Evolutionary conservation across 92 coral and sea anemone genomes (phyloP).

Genomic region (Diadumene lineata): DNA sequence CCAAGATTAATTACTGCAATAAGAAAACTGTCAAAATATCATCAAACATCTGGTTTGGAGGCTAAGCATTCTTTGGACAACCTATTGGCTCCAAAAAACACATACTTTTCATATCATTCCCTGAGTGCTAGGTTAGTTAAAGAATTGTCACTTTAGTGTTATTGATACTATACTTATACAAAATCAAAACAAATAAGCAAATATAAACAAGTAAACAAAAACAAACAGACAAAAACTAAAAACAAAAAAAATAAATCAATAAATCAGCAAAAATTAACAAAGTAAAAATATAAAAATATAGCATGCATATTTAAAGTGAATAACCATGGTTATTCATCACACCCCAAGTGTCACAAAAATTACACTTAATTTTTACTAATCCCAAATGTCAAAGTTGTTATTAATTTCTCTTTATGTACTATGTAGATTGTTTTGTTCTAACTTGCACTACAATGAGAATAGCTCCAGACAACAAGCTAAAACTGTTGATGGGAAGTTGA

Average conservation of each 20-base stretch:
- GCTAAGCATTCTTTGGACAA: slow-evolving; percentile 48
- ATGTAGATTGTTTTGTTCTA: slow-evolving; percentile 7
- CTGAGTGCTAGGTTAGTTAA: slow-evolving; percentile 41
- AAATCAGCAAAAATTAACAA: too few species aligned
- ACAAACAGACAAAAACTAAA: background rate
- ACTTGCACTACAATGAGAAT: slow-evolving; percentile 7
- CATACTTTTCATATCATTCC: slow-evolving; percentile 45
- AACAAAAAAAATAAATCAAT: background rate
- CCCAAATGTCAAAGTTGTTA: background rate
- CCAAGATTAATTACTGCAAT: slow-evolving; percentile 39
- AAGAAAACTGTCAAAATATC: slow-evolving; percentile 30
- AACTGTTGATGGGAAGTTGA: slow-evolving; percentile 32
- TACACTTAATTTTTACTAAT: background rate
- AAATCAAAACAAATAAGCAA: background rate
- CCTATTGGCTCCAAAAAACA: slow-evolving; percentile 43
- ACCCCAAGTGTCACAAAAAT: too few species aligned
- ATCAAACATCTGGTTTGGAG: slow-evolving; percentile 48
- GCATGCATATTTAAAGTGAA: background rate
- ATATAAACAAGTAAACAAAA: background rate
- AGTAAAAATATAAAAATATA: background rate
- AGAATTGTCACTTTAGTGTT: background rate
- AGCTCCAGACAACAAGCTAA: slow-evolving; percentile 31
- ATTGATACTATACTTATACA: background rate
- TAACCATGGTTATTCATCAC: background rate
- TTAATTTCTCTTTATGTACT: background rate